A percentile compares a stretch with the other conserved stretches of the same genome.
Conservation (phyloP, 2,888 invertebrate species). For the Orthosia gracilis region DNA sequence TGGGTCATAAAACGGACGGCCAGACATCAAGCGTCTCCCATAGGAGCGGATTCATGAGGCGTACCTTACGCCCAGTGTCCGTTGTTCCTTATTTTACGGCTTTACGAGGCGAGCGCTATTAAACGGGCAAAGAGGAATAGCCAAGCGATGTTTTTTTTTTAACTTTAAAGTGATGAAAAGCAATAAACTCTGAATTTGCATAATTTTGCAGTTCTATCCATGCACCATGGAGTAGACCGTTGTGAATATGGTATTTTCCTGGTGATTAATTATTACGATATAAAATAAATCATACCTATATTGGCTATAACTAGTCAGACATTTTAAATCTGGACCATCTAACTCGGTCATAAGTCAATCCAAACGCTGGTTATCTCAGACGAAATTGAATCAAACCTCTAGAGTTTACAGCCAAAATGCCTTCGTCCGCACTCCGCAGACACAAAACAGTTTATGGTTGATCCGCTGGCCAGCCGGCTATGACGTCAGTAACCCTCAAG, state of each 20-base stretch:
- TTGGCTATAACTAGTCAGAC: neutral
- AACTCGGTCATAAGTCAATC: conserved; percentile 35
- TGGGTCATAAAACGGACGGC: conserved; percentile 51
- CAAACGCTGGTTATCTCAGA: conserved; percentile 31
- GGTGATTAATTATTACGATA: neutral
- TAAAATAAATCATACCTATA: neutral
- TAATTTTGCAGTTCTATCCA: neutral
- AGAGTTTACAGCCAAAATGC: conserved; percentile 26
- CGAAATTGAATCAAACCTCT: conserved; percentile 35
- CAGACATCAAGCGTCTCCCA: conserved; percentile 47
- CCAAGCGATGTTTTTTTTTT: neutral
- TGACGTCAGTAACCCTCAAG: conserved; percentile 56
- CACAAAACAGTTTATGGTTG: conserved; percentile 50
- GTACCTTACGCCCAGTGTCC: conserved; percentile 61
- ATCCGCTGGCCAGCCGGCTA: conserved; percentile 36
- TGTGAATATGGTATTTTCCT: too few species aligned
- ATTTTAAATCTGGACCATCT: neutral
- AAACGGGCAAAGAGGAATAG: conserved; percentile 46
- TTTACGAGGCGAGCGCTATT: conserved; percentile 66
- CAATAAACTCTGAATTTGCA: neutral
- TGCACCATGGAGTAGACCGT: too few species aligned
- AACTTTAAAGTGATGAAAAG: conserved; percentile 11
- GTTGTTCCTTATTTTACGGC: conserved; percentile 63
- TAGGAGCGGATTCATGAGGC: conserved; percentile 63
- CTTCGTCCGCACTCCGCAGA: conserved; percentile 22